phyloP scores from a whole-genome alignment of 2,113 vertebrate genomes.

The Dipodomys stephensi region DNA sequence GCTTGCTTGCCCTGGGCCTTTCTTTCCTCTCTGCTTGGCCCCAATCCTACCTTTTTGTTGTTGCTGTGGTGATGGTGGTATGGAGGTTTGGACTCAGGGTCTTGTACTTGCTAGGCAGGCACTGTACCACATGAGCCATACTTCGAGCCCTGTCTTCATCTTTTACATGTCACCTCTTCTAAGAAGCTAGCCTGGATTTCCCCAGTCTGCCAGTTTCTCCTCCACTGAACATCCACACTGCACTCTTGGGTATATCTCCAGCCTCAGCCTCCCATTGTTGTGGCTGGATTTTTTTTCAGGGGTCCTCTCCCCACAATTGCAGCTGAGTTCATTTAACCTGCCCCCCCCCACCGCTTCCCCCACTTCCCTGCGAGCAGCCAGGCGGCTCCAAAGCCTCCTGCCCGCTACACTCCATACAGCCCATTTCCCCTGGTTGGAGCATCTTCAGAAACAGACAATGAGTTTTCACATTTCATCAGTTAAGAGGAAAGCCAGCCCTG shows the following conservation, averaged over 20 bases:
- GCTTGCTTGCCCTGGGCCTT: not conserved
- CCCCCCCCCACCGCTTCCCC: not conserved
- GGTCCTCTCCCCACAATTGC: too few relatives aligned
- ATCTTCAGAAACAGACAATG: conserved; percentile 43
- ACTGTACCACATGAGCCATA: too few relatives aligned
- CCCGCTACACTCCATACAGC: not conserved
- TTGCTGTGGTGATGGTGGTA: too few relatives aligned
- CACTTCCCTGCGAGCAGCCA: not conserved
- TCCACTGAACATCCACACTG: not conserved
- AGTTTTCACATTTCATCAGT: conserved; percentile 31
- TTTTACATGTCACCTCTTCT: too few relatives aligned
- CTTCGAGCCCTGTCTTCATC: too few relatives aligned
- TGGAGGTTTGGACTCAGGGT: too few relatives aligned
- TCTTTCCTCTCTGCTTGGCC: not conserved
- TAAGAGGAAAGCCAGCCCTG: not conserved
- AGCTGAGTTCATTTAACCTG: not conserved
- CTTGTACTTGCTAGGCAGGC: too few relatives aligned
- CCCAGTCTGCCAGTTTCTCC: not conserved
- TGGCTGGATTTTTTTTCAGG: not conserved
- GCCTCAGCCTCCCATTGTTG: not conserved
- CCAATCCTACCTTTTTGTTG: not conserved
- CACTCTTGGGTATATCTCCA: not conserved
- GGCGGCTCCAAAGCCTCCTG: not conserved
- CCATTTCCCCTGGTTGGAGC: conserved; percentile 54
- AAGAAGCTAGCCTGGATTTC: too few relatives aligned